phyloP scores from a whole-genome alignment of 2,888 invertebrate genomes.

The Campoletis raptor region DNA sequence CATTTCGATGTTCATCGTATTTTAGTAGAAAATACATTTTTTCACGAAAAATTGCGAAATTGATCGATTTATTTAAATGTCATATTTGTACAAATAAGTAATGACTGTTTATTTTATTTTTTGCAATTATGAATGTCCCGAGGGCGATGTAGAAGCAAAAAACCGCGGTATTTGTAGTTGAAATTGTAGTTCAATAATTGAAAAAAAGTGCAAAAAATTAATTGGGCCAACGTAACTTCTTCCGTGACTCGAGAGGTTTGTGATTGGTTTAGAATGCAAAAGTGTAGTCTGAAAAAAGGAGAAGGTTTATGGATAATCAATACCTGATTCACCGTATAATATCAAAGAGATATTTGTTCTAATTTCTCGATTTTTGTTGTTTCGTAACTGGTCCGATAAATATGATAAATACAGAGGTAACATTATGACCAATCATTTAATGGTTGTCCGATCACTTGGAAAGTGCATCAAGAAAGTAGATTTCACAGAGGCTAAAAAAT shows the following conservation, averaged over 20 bases:
- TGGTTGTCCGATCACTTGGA: background rate
- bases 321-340: slow-evolving; percentile 1
- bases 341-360: background rate
- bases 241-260: background rate
- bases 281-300: background rate
- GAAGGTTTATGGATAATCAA: background rate
- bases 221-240: background rate
- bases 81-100: too few relatives aligned
- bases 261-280: background rate
- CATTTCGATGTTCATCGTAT: too few relatives aligned
- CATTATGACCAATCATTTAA: slow-evolving; percentile 1
- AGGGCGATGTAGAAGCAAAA: too few relatives aligned
- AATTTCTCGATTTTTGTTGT: slow-evolving; percentile 34
- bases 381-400: slow-evolving; percentile 14
- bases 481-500: background rate
- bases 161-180: too few relatives aligned
- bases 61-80: too few relatives aligned
- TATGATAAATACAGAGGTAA: slow-evolving; percentile 5
- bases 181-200: too few relatives aligned
- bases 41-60: too few relatives aligned
- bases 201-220: too few relatives aligned
- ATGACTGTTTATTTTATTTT: too few relatives aligned
- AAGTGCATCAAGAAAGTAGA: slow-evolving; percentile 31
- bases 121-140: too few relatives aligned
- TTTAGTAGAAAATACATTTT: too few relatives aligned